phyloP scores from a whole-genome alignment of 2,797 vertebrate species.

The Lepilemur septentrionalis region DNA sequence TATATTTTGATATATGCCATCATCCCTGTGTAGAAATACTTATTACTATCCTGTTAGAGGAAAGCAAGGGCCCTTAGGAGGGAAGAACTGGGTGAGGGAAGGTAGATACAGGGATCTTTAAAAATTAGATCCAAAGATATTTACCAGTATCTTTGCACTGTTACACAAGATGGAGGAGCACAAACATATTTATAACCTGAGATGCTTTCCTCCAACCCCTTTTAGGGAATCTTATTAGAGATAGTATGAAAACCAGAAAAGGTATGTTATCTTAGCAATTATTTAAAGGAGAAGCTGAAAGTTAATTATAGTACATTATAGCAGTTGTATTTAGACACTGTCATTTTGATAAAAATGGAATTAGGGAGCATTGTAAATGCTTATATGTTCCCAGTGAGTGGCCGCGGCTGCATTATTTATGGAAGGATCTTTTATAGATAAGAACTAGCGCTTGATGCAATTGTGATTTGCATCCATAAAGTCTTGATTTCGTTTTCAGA shows the following conservation, averaged over 20 bases:
- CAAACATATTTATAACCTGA: neutral
- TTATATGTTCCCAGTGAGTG: neutral
- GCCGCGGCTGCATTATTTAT: neutral
- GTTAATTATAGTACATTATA: neutral
- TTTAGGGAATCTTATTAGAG: neutral
- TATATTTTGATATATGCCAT: neutral
- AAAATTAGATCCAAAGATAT: neutral
- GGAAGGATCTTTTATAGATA: neutral
- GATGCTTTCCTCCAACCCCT: neutral
- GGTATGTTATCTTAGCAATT: neutral
- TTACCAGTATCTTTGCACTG: neutral
- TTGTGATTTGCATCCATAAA: conserved; percentile 60
- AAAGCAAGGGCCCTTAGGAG: neutral
- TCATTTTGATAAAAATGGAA: conserved; percentile 49
- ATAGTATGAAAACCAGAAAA: neutral
- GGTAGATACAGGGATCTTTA: neutral
- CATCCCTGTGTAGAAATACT: neutral
- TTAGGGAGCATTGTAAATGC: conserved; percentile 3
- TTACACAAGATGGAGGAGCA: neutral
- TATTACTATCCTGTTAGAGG: neutral
- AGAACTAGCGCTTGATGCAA: neutral
- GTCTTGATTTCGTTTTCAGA: conserved; percentile 4
- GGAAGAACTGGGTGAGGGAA: neutral
- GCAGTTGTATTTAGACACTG: rapidly evolving
- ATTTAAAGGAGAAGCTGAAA: neutral